Conservation (phyloP, 2,888 invertebrate species). For the Nephrotoma guestfalica region DNA sequence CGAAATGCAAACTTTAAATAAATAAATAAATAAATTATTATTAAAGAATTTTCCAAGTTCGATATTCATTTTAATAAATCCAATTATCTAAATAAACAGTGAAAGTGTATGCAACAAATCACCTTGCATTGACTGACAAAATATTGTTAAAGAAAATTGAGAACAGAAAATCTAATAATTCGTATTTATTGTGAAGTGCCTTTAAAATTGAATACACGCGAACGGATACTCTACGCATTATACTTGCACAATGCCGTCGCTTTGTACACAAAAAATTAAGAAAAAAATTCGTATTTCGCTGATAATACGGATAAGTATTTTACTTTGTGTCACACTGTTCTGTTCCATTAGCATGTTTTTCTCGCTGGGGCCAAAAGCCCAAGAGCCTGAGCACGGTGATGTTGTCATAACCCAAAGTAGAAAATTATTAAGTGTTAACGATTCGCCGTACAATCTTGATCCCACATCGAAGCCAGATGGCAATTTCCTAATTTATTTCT, state of each 20-base stretch:
- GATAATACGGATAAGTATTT: neutral
- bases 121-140: too few species aligned
- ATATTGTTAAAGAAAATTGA: too few species aligned
- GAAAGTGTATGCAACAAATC: neutral
- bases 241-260: neutral
- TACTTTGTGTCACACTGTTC: neutral
- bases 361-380: neutral
- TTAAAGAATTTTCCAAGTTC: neutral
- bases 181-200: neutral
- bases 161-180: neutral
- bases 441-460: neutral
- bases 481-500: neutral
- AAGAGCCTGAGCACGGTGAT: neutral
- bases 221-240: too few species aligned
- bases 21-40: neutral
- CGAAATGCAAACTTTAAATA: neutral
- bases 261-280: neutral
- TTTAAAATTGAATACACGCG: neutral
- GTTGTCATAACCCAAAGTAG: neutral
- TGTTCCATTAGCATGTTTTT: neutral
- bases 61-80: neutral
- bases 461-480: neutral
- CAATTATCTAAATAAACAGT: neutral
- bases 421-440: neutral
- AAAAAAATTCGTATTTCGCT: neutral